Percentiles rank a stretch among this genome's conserved stretches.
Evolutionary conservation across 1,140 invertebrate genomes (phyloP).

Genomic region (Ceratitis capitata): DNA sequence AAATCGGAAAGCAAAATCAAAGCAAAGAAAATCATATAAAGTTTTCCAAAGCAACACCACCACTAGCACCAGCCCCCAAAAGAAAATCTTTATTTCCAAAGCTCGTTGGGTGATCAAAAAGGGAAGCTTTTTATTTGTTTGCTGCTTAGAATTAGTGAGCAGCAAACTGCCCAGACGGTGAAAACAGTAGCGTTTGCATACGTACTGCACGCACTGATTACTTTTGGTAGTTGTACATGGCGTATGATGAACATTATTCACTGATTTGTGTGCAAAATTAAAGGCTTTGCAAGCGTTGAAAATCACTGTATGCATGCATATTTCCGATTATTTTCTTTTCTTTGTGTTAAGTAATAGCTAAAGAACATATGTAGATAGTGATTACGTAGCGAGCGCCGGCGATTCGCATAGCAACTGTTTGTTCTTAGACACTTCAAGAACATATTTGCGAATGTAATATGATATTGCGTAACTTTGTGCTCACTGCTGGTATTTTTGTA

Average conservation of each 20-base stretch:
- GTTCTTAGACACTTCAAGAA: not conserved
- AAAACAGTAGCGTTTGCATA: not conserved
- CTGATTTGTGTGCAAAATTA: not conserved
- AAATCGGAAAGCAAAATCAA: not conserved
- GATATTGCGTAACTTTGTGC: not conserved
- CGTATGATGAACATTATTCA: slow-evolving; percentile 15
- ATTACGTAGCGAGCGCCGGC: not conserved
- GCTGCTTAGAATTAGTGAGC: not conserved
- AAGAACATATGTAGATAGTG: not conserved
- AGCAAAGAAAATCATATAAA: not conserved
- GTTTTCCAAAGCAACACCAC: not conserved
- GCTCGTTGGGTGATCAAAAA: not conserved
- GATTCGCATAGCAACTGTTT: not conserved
- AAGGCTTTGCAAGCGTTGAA: not conserved
- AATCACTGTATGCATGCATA: not conserved
- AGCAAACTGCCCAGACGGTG: not conserved
- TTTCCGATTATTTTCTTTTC: not conserved
- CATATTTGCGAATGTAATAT: not conserved
- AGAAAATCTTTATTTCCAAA: no score
- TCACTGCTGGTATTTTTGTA: not conserved
- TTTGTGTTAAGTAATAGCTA: not conserved
- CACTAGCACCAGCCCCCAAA: not conserved
- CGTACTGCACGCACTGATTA: not conserved
- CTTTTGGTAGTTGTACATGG: not conserved
- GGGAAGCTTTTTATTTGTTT: not conserved